Evolutionary conservation across 2,888 invertebrate genomes (phyloP), one percentile per base, ranked within the genome.

Genomic region (Eilema sororculum): DNA sequence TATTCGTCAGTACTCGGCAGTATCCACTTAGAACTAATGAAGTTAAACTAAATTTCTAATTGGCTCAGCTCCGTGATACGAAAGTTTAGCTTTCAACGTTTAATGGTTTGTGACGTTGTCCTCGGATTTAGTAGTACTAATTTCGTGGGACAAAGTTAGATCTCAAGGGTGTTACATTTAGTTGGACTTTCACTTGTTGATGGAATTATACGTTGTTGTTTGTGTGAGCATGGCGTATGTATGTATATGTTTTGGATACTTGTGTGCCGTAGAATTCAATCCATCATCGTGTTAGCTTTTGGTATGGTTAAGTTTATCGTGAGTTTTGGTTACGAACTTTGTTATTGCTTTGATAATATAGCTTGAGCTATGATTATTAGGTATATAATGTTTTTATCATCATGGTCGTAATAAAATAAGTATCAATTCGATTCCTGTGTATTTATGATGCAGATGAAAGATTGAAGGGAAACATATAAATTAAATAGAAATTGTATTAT

Each of bases 21-120:
- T 80, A 77, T 74, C 75, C 75, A 78, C 78, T 82, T 78, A 71
- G 70, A 78, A 75, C 77, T 85, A 85, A 86, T 87, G 83, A 87
- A 87, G 81, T 88, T 84, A 75, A 75, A 82, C 82, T 80, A 78
- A 84, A 86, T 84, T 85, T 84, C 83, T 89, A 87, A 89, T 89
- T 89, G 87, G 84, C 84, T 85, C 78, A 76, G 82, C 79, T 81
- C 83, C 80, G 81, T 78, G 79, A 83, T 84, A 82, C 80, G 83
- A 86, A 89, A 89, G 86, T 88, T 89, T 79, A 78, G 84, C 85
- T 86, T 85, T 87, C 81, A 85, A 71, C 82, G 85, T 83, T 85
- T 87, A 89, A 88, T 88, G 87, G 89, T 85, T 87, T 84, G 88
- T 81, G 86, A 87, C 85, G 87, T 84, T 85, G 87, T 86, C 86